Evolutionary conservation across 2,113 vertebrate species (phyloP).

Genomic region (Balaeniceps rex): DNA sequence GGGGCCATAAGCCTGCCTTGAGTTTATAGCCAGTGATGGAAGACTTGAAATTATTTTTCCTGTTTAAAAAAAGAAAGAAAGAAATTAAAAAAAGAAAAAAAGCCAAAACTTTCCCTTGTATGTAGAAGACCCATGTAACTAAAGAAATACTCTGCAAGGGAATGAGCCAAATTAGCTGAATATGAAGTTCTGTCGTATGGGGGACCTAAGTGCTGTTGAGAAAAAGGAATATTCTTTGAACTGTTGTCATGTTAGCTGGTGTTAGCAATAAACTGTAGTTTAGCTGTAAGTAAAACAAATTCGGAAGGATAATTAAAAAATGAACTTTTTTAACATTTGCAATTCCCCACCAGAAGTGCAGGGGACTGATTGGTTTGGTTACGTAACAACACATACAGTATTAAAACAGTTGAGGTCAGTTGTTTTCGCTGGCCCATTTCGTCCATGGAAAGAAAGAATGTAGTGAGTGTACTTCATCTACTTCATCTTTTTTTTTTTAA

Average conservation of each 20-base stretch:
- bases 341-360: neutral
- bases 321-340: neutral
- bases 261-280: neutral
- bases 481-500: neutral
- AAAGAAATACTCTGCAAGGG: neutral
- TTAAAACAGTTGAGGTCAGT: conserved; percentile 49
- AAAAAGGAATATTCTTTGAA: neutral
- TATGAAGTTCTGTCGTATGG: neutral
- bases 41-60: conserved; percentile 28
- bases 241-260: neutral
- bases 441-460: conserved; percentile 10
- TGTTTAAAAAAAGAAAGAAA: neutral
- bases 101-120: neutral
- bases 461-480: conserved; percentile 4
- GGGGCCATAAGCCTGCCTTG: neutral
- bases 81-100: fast-evolving
- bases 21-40: conserved; percentile 5
- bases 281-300: neutral
- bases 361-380: neutral
- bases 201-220: neutral
- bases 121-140: neutral
- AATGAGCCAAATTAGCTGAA: neutral
- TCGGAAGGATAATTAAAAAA: neutral
- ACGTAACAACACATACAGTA: neutral
- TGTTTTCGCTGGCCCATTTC: conserved; percentile 49